Percentiles rank a stretch among this genome's conserved stretches.
Conservation (phyloP, 2,113 vertebrate species). For the Cyphomyrus discorhynchus region DNA sequence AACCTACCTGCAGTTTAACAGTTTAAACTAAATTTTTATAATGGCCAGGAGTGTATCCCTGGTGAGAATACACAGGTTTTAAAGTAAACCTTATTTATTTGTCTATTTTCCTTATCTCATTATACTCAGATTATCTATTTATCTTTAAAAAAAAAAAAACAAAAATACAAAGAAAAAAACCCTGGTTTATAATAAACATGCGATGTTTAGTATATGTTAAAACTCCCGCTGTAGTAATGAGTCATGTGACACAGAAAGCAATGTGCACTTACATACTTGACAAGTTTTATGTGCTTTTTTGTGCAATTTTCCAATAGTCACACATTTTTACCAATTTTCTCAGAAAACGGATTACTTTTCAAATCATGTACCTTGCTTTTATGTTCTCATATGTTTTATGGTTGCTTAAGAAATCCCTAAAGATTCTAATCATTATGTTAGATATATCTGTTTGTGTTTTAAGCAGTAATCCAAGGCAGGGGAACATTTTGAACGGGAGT, state of each 20-base stretch:
- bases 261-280: neutral
- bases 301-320: neutral
- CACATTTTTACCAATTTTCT: neutral
- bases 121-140: neutral
- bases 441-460: neutral
- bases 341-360: neutral
- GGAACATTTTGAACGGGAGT: neutral
- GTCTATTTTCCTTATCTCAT: neutral
- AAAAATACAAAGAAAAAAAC: neutral
- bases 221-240: neutral
- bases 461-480: neutral
- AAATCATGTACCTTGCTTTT: neutral
- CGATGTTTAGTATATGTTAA: neutral
- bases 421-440: neutral
- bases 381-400: neutral
- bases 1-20: neutral
- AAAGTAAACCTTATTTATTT: neutral
- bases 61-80: neutral
- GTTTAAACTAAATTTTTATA: neutral
- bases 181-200: too few relatives aligned
- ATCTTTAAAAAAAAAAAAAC: neutral
- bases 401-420: neutral
- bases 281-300: neutral
- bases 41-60: neutral
- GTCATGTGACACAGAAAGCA: neutral